Base-by-base conservation (phyloP, 2,888 invertebrate genomes). In the Caenorhabditis angaria region DNA sequence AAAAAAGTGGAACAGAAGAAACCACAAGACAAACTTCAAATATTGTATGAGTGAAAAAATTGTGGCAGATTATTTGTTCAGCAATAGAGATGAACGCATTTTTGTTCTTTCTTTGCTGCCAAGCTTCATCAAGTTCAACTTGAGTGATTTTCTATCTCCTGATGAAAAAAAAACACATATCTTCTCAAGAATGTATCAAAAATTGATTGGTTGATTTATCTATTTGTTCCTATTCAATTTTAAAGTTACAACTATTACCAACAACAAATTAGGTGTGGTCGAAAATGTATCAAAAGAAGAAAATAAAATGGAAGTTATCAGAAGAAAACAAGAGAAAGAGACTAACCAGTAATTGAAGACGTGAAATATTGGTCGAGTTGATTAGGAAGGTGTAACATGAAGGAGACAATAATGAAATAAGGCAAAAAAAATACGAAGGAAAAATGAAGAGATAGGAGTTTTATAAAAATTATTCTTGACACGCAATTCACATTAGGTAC, bases 81-180 rank as follows among this genome's bases (percentile, higher is more conserved):
- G 70, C 70, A 70, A 70, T 70, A 58, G 65, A 65, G 61, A 59
- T 70, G 70, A 65, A 70, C 65, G 65, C 25, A 35, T 41, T 41
- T 41, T 12, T 41, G 41, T 18, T 54, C 29, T 54, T 57, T 25
- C 59, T 59, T 53, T 48, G 55, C 54, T 10, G 35, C 53, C 22
- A 58, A 57, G 47, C 60, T 60, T 60, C 56, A 60, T 60, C 61
- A 66, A 61, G 56, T 61, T 48, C 48, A 32, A 28, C 55, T 56
- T 56, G 58, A 28, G 50, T 55, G 18, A 61, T 53, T 62, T n/a
- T 12, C 24, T 55, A 61, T 67, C 66, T 57, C 29, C 4, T 8
- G 6, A 22, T 32, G 32, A 32, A 32, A 32, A 32, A 32, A 32
- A 32, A 32, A 32, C 32, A 32, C 10, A 10, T 32, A 24, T 41